Evolutionary conservation across 2,888 invertebrate genomes (phyloP), one percentile per base, ranked within the genome.

Genomic region (Boloria euphrosyne): DNA sequence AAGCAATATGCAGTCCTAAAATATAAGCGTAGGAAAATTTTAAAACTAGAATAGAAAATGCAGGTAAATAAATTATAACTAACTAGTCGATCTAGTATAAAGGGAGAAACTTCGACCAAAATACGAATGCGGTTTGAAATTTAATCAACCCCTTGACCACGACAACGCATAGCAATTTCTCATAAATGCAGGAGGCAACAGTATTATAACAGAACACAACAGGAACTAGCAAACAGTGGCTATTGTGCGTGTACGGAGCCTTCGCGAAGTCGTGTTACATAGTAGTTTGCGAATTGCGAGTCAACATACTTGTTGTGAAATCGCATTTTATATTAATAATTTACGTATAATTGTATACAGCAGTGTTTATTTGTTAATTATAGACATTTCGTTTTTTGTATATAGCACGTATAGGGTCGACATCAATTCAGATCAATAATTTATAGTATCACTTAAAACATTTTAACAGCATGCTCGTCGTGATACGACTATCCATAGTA

Each of bases 211-310:
- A 70, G 64, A 73, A 73, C 70, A 75, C 70, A 74, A 79, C 75
- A 65, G 69, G 72, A 66, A 68, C 73, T 83, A 83, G 70, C 74
- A 86, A 87, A 87, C 85, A 86, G 71, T 73, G 77, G 80, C 83
- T 76, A 87, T 88, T 88, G 88, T 89, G 86, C 87, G 85, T 85
- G 85, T 78, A 44, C 78, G 78, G 76, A 77, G 77, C 79, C 78
- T 82, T 78, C 77, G 76, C 79, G 76, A 74, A 75, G 79, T 78
- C 82, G 77, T 83, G 84, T 85, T 85, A 81, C 81, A 82, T 78
- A 74, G 72, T 75, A 82, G 84, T 82, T 82, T 79, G 82, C 79
- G 79, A 80, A 80, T 80, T 75, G 77, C 80, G 61, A 82, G 80
- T 84, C 83, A 86, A 88, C 87, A 86, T 76, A 68, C 81, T 74